These are phyloP conservation scores for Drosophila kanekoi DNA, from an alignment of 2,888 invertebrate species.

Conservation along the genomic window DNA sequence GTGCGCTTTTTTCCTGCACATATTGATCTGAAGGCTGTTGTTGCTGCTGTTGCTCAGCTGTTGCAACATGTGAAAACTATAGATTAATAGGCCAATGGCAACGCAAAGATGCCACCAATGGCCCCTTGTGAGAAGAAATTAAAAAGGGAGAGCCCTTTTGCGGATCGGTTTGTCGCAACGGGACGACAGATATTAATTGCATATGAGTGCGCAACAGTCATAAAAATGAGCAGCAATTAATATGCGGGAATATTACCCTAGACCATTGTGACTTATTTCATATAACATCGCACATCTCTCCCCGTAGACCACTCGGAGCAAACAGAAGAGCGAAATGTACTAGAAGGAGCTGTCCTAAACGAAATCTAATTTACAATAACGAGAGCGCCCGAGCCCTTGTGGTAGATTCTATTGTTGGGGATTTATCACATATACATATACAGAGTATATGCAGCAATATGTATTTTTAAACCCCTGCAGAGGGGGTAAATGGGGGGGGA, in stretches of 20 bases:
- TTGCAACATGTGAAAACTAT: conserved; percentile 36
- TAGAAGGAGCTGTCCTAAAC: conserved; percentile 45
- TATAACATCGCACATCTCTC: conserved; percentile 21
- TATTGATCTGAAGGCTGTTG: background rate
- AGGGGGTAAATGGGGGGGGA: too few species aligned
- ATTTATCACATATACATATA: conserved; percentile 1
- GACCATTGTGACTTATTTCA: conserved; percentile 1
- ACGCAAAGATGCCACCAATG: conserved; percentile 27
- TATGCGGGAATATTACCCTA: conserved; percentile 51
- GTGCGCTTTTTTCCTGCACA: conserved; percentile 11
- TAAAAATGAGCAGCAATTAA: conserved; percentile 75
- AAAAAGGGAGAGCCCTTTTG: conserved; percentile 49
- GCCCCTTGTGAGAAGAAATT: conserved; percentile 70
- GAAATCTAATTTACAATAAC: conserved; percentile 76
- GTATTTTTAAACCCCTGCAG: too few species aligned
- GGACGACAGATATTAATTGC: conserved; percentile 77
- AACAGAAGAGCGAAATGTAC: conserved; percentile 4
- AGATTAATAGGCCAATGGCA: conserved; percentile 39
- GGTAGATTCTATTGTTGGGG: conserved; percentile 23
- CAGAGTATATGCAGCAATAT: conserved; percentile 44
- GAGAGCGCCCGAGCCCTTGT: conserved; percentile 23
- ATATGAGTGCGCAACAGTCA: conserved; percentile 61
- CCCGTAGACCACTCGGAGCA: conserved; percentile 48
- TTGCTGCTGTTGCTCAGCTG: conserved; percentile 16
- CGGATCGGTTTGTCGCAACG: conserved; percentile 19